Conservation (phyloP, 2,113 vertebrate species). For the Chroicocephalus ridibundus region DNA sequence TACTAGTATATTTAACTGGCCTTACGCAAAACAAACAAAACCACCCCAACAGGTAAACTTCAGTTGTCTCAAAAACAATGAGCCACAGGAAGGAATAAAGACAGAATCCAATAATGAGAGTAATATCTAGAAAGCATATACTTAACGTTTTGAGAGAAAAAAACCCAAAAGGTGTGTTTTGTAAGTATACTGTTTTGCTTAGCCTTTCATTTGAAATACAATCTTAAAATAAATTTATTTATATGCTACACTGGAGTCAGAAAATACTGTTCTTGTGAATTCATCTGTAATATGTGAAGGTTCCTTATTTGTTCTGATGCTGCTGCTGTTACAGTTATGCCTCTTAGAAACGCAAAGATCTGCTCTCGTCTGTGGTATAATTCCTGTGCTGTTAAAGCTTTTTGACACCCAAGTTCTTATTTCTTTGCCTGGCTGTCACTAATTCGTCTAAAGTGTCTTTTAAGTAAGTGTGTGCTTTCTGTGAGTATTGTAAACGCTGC, state of each 20-base stretch:
- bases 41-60: not conserved
- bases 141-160: not conserved
- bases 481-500: not conserved
- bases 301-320: not conserved
- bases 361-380: not conserved
- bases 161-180: fast-evolving
- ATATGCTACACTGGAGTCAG: not conserved
- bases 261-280: not conserved
- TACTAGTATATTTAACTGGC: not conserved
- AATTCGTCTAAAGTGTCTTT: not conserved
- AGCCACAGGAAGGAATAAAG: not conserved
- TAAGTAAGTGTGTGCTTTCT: not conserved
- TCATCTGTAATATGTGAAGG: not conserved
- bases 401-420: not conserved
- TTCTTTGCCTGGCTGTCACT: not conserved
- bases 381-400: not conserved
- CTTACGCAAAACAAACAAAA: not conserved
- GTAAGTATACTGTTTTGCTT: not conserved
- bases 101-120: not conserved
- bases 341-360: not conserved
- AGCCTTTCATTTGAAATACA: not conserved
- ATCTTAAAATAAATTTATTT: not conserved
- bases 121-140: not conserved
- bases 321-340: not conserved
- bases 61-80: not conserved